Conservation (phyloP, 2,113 vertebrate genomes). For the Silurus asotus region DNA sequence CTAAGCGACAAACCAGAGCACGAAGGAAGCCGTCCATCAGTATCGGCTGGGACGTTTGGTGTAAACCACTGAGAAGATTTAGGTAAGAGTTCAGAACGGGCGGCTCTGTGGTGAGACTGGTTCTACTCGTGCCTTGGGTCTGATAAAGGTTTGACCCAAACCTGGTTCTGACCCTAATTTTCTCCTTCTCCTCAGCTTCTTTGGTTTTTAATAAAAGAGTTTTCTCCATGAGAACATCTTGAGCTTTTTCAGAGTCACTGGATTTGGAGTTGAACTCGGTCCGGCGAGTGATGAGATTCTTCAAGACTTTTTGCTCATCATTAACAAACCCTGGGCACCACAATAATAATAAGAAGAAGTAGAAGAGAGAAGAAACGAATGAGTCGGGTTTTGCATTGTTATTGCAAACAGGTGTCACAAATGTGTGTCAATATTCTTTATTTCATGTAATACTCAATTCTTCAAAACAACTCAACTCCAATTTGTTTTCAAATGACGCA, state of each 20-base stretch:
- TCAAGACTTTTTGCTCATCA: background rate
- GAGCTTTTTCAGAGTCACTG: constrained; percentile 53
- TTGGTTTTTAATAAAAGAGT: constrained; percentile 56
- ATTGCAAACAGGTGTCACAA: background rate
- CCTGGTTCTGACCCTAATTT: constrained; percentile 2
- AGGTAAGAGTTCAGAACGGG: constrained; percentile 54
- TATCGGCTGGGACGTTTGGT: constrained; percentile 53
- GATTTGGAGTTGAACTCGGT: background rate
- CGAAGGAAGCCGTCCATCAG: constrained; percentile 53
- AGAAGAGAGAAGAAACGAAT: background rate
- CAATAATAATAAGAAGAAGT: background rate
- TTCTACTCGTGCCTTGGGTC: background rate
- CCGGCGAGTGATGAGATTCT: constrained; percentile 44
- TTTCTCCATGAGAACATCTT: constrained; percentile 58
- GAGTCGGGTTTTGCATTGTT: background rate
- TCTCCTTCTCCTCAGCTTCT: background rate
- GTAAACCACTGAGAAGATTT: constrained; percentile 53
- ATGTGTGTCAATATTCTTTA: background rate
- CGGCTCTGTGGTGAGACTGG: background rate
- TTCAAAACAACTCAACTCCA: too few species aligned
- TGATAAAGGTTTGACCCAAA: background rate
- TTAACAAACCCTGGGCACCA: background rate
- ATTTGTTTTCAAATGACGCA: too few species aligned
- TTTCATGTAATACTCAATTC: background rate
- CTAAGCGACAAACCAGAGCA: constrained; percentile 66